Percentiles rank a stretch among this genome's conserved stretches.
These are phyloP conservation scores for Pogona vitticeps DNA, from an alignment of 2,113 vertebrate genomes.

Conservation along the genomic window DNA sequence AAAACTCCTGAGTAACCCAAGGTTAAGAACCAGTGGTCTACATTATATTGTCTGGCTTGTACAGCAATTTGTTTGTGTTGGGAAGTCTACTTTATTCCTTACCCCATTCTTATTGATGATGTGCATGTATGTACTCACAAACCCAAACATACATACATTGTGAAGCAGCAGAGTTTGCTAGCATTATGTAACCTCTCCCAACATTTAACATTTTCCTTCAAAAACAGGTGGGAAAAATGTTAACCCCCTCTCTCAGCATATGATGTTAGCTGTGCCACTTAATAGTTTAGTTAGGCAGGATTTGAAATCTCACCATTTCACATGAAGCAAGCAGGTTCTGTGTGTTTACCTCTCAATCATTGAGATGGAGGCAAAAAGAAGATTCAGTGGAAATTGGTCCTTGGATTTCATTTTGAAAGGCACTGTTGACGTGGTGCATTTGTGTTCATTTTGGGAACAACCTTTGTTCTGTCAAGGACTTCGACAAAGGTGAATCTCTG, in stretches of 20 bases:
- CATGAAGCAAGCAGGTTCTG: background rate
- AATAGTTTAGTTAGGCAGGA: background rate
- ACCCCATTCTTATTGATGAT: background rate
- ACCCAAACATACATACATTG: too few species aligned
- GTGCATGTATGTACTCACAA: background rate
- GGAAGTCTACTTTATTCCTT: background rate
- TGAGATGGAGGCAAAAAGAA: background rate
- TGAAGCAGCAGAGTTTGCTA: background rate
- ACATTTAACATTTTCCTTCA: rapidly evolving
- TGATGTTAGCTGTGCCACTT: rapidly evolving
- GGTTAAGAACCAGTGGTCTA: too few species aligned
- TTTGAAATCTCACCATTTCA: background rate
- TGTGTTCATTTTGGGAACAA: too few species aligned
- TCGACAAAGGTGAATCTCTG: background rate
- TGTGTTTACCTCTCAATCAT: background rate
- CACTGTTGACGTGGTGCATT: background rate
- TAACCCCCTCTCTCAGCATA: background rate
- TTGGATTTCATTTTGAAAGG: background rate
- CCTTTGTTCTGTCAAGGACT: background rate
- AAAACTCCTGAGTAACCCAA: too few species aligned
- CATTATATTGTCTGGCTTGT: conserved; percentile 3
- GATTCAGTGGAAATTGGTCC: background rate
- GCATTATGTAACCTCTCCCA: background rate
- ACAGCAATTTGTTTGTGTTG: background rate
- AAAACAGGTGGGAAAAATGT: background rate